Percentiles rank a stretch among this genome's conserved stretches.
Evolutionary conservation across 2,888 invertebrate genomes (phyloP).

Genomic region (Seira ritae): DNA sequence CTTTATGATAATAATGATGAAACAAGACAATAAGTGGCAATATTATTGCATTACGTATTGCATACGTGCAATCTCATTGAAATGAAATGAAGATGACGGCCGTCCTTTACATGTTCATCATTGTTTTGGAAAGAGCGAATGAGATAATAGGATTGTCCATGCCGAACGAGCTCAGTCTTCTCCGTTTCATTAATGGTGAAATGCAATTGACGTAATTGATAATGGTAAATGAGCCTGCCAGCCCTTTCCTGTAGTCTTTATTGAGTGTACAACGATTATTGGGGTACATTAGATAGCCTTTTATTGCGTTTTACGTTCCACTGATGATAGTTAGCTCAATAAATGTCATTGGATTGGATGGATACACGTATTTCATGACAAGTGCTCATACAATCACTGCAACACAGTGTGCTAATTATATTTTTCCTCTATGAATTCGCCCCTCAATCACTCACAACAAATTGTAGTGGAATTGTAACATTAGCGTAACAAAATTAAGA

Average conservation of each 20-base stretch:
- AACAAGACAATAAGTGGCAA: no score
- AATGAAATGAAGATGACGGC: no score
- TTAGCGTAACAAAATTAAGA: no score
- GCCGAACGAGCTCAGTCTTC: neutral
- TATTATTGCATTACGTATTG: no score
- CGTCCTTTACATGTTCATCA: neutral
- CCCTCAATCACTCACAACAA: no score
- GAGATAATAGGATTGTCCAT: neutral
- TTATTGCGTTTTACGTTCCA: neutral
- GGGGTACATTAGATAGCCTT: slow-evolving; percentile 5
- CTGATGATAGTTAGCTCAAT: neutral
- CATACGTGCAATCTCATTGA: no score
- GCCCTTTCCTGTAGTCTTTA: slow-evolving; percentile 19
- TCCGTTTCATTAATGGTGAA: slow-evolving; percentile 12
- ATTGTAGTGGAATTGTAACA: no score
- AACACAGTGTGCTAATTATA: slow-evolving; percentile 20
- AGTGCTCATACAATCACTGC: no score
- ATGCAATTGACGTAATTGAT: slow-evolving; percentile 24
- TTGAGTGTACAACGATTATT: slow-evolving; percentile 7
- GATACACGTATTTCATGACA: no score
- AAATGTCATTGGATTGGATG: neutral
- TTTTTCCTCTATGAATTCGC: neutral
- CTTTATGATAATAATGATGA: no score
- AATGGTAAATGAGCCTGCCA: slow-evolving; percentile 26
- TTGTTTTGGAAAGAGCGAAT: neutral